Base-by-base conservation (phyloP, 35 echinoderm and acorn worm species). In the Holothuria glaberrima region DNA sequence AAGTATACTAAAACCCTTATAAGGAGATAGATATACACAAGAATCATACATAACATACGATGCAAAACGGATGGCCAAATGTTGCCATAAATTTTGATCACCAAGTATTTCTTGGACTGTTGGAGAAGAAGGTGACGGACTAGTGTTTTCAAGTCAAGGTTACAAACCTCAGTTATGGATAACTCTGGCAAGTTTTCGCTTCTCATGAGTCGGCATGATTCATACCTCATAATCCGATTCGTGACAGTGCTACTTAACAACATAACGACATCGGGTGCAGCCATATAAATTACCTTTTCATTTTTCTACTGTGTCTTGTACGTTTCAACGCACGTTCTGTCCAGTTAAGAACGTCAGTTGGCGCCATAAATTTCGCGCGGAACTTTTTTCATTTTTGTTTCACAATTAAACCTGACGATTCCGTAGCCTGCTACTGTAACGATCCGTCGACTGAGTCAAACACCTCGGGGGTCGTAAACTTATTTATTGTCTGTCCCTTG, bases 241-340 rank as follows among this genome's bases (percentile, higher is more conserved):
- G 25, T 78, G 74, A 48, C 74, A 78, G 74, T 54, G 50, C 18
- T 78, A 52, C 74, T 78, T 73, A 78, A 78, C 44, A 78, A 48
- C 74, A 78, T 78, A 41, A 48, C 74, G 44, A 48, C 74, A 19
- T 78, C 24, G 69, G 69, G 3, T 29, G 6, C 18, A 78, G 50
- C 38, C 50, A 48, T 21, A 78, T 78, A 48, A 78, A 78, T 78
- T 78, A 78, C 38, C 21, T 33, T 19, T 38, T 36, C 70, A 21
- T 28, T 30, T 21, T 30, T 74, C 21, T 78, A 27, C 13, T 78
- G 38, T 78, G 74, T 78, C 50, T 78, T 73, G 69, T 73, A 35
- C 69, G 38, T 73, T 73, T 78, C 38, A 48, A 48, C 35, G 41
- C n/a, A 25, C 44, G 7, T 7, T 78, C 74, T 4, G 74, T 78